Percentiles rank a stretch among this genome's conserved stretches.
Conservation (phyloP, 2,888 invertebrate genomes). For the Allolobophora icterica region DNA sequence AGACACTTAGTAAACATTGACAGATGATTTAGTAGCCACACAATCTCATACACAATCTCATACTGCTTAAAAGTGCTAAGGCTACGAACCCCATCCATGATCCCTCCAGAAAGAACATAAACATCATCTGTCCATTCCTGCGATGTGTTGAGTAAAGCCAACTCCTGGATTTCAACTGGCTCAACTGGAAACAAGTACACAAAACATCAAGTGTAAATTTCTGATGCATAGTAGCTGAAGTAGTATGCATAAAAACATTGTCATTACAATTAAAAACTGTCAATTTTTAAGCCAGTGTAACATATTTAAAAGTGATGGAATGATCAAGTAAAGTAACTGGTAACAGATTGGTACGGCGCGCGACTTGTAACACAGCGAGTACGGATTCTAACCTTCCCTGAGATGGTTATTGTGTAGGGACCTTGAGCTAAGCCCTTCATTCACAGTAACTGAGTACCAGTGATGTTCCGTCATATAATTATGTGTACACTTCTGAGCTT, state of each 20-base stretch:
- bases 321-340: too few relatives aligned
- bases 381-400: too few relatives aligned
- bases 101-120: conserved; percentile 86
- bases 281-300: not conserved
- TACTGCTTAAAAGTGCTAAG: not conserved
- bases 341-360: too few relatives aligned
- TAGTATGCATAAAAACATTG: not conserved
- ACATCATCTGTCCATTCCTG: conserved; percentile 87
- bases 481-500: too few relatives aligned
- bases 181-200: conserved; percentile 51
- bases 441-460: too few relatives aligned
- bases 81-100: conserved; percentile 85
- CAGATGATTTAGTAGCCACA: too few relatives aligned
- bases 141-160: conserved; percentile 77
- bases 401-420: too few relatives aligned
- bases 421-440: too few relatives aligned
- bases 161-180: conserved; percentile 80
- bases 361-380: too few relatives aligned
- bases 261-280: not conserved
- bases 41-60: not conserved
- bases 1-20: not conserved
- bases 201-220: conserved; percentile 22
- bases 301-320: too few relatives aligned
- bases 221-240: not conserved
- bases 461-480: too few relatives aligned